Base-by-base conservation (phyloP, 2,888 invertebrate species). In the Xanthia togata region DNA sequence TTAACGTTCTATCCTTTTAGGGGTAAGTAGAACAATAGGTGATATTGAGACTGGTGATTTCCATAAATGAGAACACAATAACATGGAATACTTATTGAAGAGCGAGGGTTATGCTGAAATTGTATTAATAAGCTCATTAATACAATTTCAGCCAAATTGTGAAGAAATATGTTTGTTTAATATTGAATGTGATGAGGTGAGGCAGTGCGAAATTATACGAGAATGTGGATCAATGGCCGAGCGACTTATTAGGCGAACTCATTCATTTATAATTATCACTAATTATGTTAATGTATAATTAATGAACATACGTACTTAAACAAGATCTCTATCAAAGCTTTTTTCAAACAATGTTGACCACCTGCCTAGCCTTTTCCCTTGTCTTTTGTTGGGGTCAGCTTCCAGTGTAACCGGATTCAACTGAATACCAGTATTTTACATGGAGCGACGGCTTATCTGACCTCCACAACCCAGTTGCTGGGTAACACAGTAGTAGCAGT, bases 11-110 rank as follows among this genome's bases (percentile, higher is more conserved):
- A 55, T 53, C 53, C 31, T 63, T 68, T 47, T 64, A 71, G 31
- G 38, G 44, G 31, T 64, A 68, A 70, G 59, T 68, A 78, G 68
- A 57, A 62, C 69, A 5, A 38, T 12, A 55, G 70, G 31, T 64
- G 70, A 55, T 78, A 62, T 63, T 77, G 70, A 71, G 47, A 64
- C 12, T 64, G 23, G 9, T 1, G 31, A 31, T 68, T 9, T 55
- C 1, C 8, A 50, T 62, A 50, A 12, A 14, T 26, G 4, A 20
- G 5, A 35, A 17, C 6, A 31, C 17, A 17, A 6, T 23, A 67
- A 12, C 31, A 67, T 17, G 31, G 14, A 41, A 44, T 62, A 20
- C 11, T 23, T n/a, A 11, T 11, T 2, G 11, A 17, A 67, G 6
- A 31, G 23, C 41, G 23, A 31, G 31, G n/a, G 12, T 70, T 8